Evolutionary conservation across 2,113 vertebrate species (phyloP), one percentile per base, ranked within the genome.

Genomic region (Oncorhynchus kisutch): DNA sequence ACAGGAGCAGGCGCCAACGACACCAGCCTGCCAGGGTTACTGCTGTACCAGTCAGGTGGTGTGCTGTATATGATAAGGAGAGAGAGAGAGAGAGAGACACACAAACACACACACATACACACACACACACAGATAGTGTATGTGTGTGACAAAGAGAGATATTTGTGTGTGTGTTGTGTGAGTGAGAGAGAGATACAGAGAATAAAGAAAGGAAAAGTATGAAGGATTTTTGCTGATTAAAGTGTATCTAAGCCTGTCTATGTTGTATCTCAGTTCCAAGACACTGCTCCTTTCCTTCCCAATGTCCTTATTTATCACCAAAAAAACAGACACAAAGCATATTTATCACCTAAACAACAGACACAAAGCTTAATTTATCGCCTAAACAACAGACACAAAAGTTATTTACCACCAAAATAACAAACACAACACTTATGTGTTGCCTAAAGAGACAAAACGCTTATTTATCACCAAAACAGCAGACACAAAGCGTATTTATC

Each of bases 81-180:
- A 48, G 59, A 39, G 64, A 39, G 5, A 34, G 0, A n/a, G n/a
- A n/a, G n/a, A n/a, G n/a, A n/a, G n/a, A n/a, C n/a, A n/a, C n/a
- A n/a, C n/a, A n/a, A n/a, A n/a, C n/a, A n/a, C n/a, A 34, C 0
- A 25, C 25, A 25, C 25, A 25, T 0, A 25, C 25, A 25, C 25
- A 25, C 2, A 25, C 29, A 31, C 5, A 31, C 31, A 31, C 31
- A 31, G 31, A 31, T 31, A 31, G 31, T 39, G 39, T 39, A 39
- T 39, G 67, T 69, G 14, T 48, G 68, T 70, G 68, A 39, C 39
- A 8, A 8, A 45, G 39, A 45, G 39, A 45, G 34, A 39, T 49
- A 34, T 70, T 18, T 70, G 34, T 48, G 39, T 70, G 39, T 75
- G 31, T 62, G 73, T 48, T 62, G 73, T 48, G 54, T 74, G 24